Conservation (phyloP, 2,797 vertebrate species). For the Sarcoramphus papa region DNA sequence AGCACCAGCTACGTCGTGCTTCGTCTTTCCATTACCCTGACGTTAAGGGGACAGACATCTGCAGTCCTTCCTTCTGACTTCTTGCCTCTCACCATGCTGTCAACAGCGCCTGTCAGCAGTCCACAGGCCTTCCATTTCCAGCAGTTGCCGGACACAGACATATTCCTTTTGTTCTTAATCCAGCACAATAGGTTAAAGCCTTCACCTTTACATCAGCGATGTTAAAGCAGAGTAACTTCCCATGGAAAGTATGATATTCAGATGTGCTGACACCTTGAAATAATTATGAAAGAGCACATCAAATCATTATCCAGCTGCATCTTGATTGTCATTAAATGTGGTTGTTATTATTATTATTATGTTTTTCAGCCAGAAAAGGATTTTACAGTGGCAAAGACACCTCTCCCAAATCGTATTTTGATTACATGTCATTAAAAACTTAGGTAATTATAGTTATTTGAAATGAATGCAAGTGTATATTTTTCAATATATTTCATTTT, state of each 20-base stretch:
- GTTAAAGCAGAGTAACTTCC: not conserved
- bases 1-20: accelerated
- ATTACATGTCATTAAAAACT: conserved; percentile 26
- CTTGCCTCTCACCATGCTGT: not conserved
- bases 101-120: not conserved
- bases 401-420: conserved; percentile 15
- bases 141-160: not conserved
- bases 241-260: not conserved
- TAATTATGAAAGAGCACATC: not conserved
- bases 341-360: not conserved
- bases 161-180: not conserved
- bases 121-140: not conserved
- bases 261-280: not conserved
- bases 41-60: not conserved
- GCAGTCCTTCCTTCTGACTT: not conserved
- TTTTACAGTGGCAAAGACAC: not conserved
- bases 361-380: not conserved
- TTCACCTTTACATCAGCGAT: not conserved
- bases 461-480: not conserved
- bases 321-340: not conserved
- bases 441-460: conserved; percentile 4
- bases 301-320: not conserved
- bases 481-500: not conserved
- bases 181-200: not conserved
- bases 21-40: not conserved